These are phyloP conservation scores for Calliphora vicina DNA, from an alignment of 1,140 invertebrate species.

Conservation along the genomic window DNA sequence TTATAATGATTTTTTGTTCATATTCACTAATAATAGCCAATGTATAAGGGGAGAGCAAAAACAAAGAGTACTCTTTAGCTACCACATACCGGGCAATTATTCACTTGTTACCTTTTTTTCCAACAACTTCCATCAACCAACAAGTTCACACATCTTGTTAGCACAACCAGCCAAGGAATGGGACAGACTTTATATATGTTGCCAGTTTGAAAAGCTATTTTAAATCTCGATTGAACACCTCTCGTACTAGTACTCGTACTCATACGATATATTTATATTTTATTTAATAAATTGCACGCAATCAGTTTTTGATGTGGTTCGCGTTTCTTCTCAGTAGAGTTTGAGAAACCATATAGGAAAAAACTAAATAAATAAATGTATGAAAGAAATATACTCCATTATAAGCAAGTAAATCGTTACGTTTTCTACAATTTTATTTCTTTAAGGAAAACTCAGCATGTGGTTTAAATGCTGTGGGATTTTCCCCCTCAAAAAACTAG, in stretches of 20 bases:
- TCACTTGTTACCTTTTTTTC: conserved; percentile 14
- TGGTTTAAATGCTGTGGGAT: conserved; percentile 7
- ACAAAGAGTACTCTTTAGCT: neutral
- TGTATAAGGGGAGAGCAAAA: no score
- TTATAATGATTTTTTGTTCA: neutral
- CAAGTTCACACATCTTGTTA: conserved; percentile 29
- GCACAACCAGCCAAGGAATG: neutral
- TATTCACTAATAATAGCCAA: neutral
- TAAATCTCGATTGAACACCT: conserved; percentile 16
- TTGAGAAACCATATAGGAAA: neutral
- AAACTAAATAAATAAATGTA: neutral
- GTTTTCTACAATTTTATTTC: neutral
- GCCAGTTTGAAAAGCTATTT: neutral
- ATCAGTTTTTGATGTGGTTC: conserved; percentile 12
- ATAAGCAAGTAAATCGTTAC: conserved; percentile 19
- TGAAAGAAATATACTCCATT: neutral
- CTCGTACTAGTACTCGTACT: neutral
- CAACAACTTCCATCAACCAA: conserved; percentile 12
- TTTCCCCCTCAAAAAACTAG: neutral
- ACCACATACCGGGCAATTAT: conserved; percentile 28
- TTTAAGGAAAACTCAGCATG: conserved; percentile 21
- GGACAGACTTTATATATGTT: neutral
- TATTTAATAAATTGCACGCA: conserved; percentile 28
- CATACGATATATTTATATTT: neutral
- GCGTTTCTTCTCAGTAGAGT: neutral